Evolutionary conservation across 37 sponge, comb jelly and placozoan genomes (phyloP).

Genomic region (Ephydatia muelleri): DNA sequence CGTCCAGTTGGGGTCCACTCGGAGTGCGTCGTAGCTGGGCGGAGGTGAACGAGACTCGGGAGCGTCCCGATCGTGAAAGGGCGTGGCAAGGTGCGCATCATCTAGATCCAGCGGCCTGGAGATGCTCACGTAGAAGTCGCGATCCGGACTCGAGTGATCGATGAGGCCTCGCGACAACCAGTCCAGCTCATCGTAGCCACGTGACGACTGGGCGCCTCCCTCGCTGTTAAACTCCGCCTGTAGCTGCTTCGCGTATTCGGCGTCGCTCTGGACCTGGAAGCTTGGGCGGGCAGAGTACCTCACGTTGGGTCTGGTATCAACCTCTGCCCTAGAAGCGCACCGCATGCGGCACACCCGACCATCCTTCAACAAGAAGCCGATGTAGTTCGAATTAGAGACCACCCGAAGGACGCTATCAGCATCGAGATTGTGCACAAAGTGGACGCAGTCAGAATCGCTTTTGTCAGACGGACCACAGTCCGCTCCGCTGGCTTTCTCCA

Average conservation of each 20-base stretch:
- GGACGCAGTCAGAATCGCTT: not conserved
- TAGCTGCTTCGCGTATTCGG: conserved; percentile 65
- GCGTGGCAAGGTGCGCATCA: not conserved
- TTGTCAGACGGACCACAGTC: not conserved
- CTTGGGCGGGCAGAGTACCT: not conserved
- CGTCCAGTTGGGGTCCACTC: not conserved
- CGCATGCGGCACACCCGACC: conserved; percentile 64
- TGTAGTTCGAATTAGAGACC: conserved; percentile 43
- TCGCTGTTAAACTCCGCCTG: conserved; percentile 42
- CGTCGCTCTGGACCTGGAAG: conserved; percentile 65
- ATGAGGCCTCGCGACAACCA: not conserved
- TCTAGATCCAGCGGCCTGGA: no score
- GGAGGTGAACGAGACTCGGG: not conserved
- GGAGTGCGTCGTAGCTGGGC: not conserved
- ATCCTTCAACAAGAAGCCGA: conserved; percentile 54
- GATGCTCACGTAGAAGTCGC: no score
- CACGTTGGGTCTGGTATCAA: not conserved
- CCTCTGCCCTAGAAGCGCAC: not conserved
- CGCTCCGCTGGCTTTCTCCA: conserved; percentile 16
- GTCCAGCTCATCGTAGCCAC: not conserved
- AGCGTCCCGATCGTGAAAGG: no score
- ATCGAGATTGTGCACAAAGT: not conserved
- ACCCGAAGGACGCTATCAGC: conserved; percentile 4
- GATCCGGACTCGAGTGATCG: no score
- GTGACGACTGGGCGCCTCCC: not conserved